These are phyloP conservation scores for Paradisaea rubra DNA, from an alignment of 2,113 vertebrate genomes.

Conservation along the genomic window DNA sequence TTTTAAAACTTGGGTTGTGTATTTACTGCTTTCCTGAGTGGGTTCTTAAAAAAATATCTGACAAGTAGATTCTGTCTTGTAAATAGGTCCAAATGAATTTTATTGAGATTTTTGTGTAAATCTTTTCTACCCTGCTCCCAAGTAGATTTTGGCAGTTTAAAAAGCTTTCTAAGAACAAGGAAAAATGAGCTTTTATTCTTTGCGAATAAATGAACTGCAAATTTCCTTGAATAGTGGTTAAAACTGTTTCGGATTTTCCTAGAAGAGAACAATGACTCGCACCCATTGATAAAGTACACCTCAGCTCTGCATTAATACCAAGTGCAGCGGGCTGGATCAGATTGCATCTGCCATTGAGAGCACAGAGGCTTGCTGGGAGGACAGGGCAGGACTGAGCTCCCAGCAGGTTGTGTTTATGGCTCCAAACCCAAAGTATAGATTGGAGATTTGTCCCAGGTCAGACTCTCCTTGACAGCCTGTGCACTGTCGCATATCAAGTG, in stretches of 20 bases:
- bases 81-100: neutral
- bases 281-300: slow-evolving; percentile 57
- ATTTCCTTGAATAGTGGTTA: slow-evolving; percentile 42
- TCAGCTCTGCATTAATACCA: slow-evolving; percentile 48
- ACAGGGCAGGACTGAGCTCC: slow-evolving; percentile 41
- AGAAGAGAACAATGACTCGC: slow-evolving; percentile 40
- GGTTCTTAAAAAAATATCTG: neutral
- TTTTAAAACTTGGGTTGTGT: neutral
- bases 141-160: neutral
- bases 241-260: slow-evolving; percentile 53
- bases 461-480: slow-evolving; percentile 38
- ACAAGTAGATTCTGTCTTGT: neutral
- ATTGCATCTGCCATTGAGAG: slow-evolving; percentile 60
- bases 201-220: slow-evolving; percentile 43
- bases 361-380: slow-evolving; percentile 44
- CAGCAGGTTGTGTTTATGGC: slow-evolving; percentile 44
- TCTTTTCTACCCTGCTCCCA: neutral
- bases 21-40: neutral
- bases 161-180: neutral
- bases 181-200: neutral
- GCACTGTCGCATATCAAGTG: neutral
- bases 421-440: slow-evolving; percentile 54
- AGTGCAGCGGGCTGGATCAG: slow-evolving; percentile 66
- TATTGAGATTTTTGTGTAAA: neutral
- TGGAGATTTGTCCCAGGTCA: slow-evolving; percentile 61